phyloP scores from a whole-genome alignment of 2,888 invertebrate species.

The Deroplatys truncata region DNA sequence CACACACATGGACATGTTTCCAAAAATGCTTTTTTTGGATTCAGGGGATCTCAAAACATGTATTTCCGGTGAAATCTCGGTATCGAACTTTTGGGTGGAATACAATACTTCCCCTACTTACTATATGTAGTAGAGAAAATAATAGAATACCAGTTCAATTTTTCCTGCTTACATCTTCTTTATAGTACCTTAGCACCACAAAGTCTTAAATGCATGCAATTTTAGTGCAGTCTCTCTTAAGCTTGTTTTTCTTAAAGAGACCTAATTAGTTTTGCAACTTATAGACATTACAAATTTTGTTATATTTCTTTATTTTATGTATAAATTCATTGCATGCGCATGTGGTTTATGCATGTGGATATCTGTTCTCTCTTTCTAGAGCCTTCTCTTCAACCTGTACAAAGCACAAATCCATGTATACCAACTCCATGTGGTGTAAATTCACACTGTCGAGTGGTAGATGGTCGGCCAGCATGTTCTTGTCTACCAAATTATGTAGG shows the following conservation, averaged over 20 bases:
- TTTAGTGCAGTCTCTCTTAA: background rate
- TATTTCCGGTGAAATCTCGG: too few species aligned
- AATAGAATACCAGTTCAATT: background rate
- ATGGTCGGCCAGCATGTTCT: slow-evolving; percentile 74
- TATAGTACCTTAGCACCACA: background rate
- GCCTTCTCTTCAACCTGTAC: slow-evolving; percentile 18
- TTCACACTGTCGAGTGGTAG: slow-evolving; percentile 73
- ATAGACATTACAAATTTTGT: background rate
- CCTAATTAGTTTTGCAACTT: background rate
- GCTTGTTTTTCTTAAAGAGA: background rate
- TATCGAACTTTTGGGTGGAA: too few species aligned
- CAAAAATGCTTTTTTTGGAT: too few species aligned
- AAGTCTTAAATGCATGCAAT: background rate
- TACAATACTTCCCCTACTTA: too few species aligned
- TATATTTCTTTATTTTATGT: slow-evolving; percentile 21
- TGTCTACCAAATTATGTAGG: slow-evolving; percentile 76
- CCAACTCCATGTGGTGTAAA: slow-evolving; percentile 83
- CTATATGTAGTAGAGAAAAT: too few species aligned
- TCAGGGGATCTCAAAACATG: too few species aligned
- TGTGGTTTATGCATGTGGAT: background rate
- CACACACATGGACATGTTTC: too few species aligned
- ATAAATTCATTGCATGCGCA: background rate
- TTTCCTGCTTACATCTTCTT: background rate
- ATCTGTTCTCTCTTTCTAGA: slow-evolving; percentile 16
- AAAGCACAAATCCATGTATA: slow-evolving; percentile 65